Evolutionary conservation across 2,113 vertebrate species (phyloP), one percentile per base, ranked within the genome.

Genomic region (Scolopax mira): DNA sequence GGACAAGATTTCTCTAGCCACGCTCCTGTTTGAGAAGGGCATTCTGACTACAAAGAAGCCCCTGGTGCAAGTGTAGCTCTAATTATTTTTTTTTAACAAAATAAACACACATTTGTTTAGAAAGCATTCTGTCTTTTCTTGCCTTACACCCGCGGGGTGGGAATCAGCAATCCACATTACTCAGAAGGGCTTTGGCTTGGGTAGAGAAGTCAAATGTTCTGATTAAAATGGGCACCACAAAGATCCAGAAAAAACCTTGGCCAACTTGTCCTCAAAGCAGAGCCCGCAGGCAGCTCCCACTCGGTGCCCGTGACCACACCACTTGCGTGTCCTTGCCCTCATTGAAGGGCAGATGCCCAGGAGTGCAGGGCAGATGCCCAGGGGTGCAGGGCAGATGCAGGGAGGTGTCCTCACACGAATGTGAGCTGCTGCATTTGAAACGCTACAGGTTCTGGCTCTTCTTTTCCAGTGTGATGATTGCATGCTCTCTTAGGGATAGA

Each of bases 1-100:
- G n/a, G 98, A 99, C 30, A 99, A 97, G 94, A 92, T 98, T 89
- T 97, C 98, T 81, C 75, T 98, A 91, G 98, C 97, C 42, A 97
- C 96, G 0, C 93, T 98, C 28, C 89, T 98, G 16, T 98, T 98
- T 96, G 98, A 98, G 71, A 98, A 98, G 88, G 98, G 98, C 54
- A 89, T 98, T 81, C 84, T 98, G 91, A 97, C 97, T 78, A 98
- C 98, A 0, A 98, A 98, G 96, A 96, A 97, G 35, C 97, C 97
- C 74, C 96, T 98, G 27, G 72, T 77, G 8, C 77, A 96, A 93
- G 18, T 57, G 16, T 95, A 97, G 80, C 12, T 77, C 8, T 24
- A 44, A 14, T 27, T 79, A 61, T 52, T 54, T 30, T 80, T 52
- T 54, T 54, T 83, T 54, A 51, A 81, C 28, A 72, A 90, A 97